Percentiles rank a stretch among this genome's conserved stretches.
Evolutionary conservation across 2,113 vertebrate species (phyloP).

Genomic region (Forbesichthys agassizii): DNA sequence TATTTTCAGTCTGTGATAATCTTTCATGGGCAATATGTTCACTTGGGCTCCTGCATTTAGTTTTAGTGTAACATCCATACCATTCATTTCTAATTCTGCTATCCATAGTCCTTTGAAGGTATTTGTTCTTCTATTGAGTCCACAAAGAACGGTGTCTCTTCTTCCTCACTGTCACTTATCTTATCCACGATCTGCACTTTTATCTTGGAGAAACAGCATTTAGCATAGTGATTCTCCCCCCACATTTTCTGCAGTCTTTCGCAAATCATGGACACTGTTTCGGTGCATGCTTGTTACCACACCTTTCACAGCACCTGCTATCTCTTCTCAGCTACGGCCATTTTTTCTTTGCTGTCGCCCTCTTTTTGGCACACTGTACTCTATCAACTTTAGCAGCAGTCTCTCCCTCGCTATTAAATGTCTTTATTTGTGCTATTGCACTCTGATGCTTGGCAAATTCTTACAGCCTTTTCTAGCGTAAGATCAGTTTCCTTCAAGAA

Average conservation of each 20-base stretch:
- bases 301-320: conserved; percentile 1
- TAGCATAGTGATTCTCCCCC: background rate
- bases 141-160: conserved; percentile 2
- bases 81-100: conserved; percentile 7
- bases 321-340: background rate
- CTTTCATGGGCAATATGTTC: conserved; percentile 24
- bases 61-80: conserved; percentile 11
- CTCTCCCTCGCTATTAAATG: conserved; percentile 9
- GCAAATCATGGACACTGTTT: conserved; percentile 18
- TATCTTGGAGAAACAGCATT: background rate
- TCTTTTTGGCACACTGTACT: background rate
- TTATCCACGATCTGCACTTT: conserved; percentile 13
- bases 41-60: conserved; percentile 9
- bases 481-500: conserved; percentile 25
- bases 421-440: conserved; percentile 22
- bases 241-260: conserved; percentile 18
- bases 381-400: background rate
- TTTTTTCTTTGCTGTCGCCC: background rate
- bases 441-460: conserved; percentile 19
- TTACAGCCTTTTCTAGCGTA: conserved; percentile 22
- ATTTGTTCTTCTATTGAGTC: background rate
- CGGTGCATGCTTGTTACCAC: conserved; percentile 7
- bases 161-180: background rate
- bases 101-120: conserved; percentile 1
- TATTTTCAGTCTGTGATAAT: conserved; percentile 10